Conservation (phyloP, 2,888 invertebrate genomes). For the Zygogramma bicolorata region DNA sequence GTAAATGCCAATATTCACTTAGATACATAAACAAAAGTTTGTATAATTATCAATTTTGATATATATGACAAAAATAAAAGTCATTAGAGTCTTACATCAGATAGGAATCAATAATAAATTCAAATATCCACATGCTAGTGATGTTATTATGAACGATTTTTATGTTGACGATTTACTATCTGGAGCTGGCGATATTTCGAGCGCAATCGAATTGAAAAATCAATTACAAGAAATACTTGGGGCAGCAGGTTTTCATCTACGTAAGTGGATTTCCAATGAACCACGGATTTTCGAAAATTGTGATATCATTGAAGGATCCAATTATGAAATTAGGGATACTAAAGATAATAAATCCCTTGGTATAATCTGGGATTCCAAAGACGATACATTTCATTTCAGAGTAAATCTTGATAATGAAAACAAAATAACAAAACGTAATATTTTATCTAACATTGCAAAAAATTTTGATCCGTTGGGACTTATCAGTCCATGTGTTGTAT, state of each 20-base stretch:
- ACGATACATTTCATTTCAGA: slow-evolving; percentile 33
- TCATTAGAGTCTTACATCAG: slow-evolving; percentile 21
- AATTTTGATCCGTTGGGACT: slow-evolving; percentile 45
- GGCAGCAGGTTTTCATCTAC: not conserved
- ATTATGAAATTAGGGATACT: slow-evolving; percentile 23
- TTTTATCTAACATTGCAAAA: slow-evolving; percentile 36
- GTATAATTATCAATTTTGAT: too few species aligned
- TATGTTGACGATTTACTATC: slow-evolving; percentile 35
- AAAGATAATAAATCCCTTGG: slow-evolving; percentile 36
- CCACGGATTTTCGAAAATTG: not conserved
- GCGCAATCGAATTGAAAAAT: not conserved
- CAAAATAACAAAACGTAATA: slow-evolving; percentile 33
- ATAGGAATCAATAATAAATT: not conserved
- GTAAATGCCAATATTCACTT: too few species aligned
- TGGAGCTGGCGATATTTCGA: slow-evolving; percentile 5
- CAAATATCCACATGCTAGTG: slow-evolving; percentile 8
- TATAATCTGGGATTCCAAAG: slow-evolving; percentile 33
- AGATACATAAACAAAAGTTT: too few species aligned
- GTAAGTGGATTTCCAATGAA: slow-evolving; percentile 17
- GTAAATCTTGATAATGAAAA: not conserved
- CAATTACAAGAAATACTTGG: not conserved
- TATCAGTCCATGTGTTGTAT: slow-evolving; percentile 35
- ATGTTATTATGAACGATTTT: slow-evolving; percentile 28
- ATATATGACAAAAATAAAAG: too few species aligned
- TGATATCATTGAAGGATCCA: not conserved